A percentile compares a stretch with the other conserved stretches of the same genome.
phyloP scores from a whole-genome alignment of 2,888 invertebrate genomes.

The Cepaea hortensis region DNA sequence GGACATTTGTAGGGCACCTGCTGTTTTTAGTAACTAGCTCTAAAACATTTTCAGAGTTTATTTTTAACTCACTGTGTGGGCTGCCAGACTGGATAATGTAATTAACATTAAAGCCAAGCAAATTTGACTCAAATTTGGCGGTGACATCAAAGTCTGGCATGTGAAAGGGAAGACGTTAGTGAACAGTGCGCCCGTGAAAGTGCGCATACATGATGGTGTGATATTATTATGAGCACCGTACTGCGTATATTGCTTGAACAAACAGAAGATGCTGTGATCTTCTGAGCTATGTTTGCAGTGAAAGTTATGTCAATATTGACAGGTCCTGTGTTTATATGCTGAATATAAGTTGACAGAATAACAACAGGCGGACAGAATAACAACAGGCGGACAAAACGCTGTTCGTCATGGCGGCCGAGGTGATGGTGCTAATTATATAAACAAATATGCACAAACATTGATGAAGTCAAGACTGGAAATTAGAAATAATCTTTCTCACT shows the following conservation, averaged over 20 bases:
- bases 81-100: slow-evolving; percentile 1
- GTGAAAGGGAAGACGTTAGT: neutral
- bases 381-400: too few species aligned
- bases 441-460: too few species aligned
- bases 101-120: neutral
- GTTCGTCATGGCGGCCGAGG: neutral
- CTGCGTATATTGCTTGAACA: neutral
- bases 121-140: neutral
- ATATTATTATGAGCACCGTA: slow-evolving; percentile 3
- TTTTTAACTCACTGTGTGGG: neutral
- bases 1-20: too few species aligned
- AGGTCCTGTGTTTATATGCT: neutral
- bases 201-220: neutral
- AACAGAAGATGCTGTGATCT: neutral
- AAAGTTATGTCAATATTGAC: slow-evolving; percentile 23
- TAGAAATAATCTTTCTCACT: too few species aligned
- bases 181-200: neutral
- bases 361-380: neutral
- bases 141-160: neutral
- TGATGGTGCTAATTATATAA: neutral
- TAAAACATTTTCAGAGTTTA: neutral
- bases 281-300: neutral
- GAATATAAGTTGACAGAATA: neutral
- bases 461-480: too few species aligned
- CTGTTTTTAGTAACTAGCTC: neutral